Evolutionary conservation across 2,888 invertebrate genomes (phyloP).

Genomic region (Acholoe squamosa): DNA sequence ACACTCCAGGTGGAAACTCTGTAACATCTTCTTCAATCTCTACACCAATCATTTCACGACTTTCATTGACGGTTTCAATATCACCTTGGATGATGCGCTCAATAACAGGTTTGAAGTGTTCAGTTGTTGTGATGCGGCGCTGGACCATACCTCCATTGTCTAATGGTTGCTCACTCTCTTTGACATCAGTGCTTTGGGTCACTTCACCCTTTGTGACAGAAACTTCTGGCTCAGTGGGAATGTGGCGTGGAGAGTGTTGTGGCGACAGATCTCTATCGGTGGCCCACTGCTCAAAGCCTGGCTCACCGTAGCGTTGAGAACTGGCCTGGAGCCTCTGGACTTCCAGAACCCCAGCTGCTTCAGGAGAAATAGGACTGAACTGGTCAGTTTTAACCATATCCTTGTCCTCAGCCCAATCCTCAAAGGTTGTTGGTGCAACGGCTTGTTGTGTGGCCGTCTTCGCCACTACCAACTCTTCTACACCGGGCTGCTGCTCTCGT

Average conservation of each 20-base stretch:
- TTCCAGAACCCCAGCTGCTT: slow-evolving; percentile 40
- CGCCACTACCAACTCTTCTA: slow-evolving; percentile 50
- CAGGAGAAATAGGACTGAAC: slow-evolving; percentile 16
- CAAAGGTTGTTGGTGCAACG: slow-evolving; percentile 49
- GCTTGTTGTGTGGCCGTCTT: slow-evolving; percentile 38
- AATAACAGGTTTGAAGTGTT: slow-evolving; percentile 55
- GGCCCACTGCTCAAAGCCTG: slow-evolving; percentile 38
- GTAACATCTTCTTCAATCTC: slow-evolving; percentile 64
- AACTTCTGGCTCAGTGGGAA: slow-evolving; percentile 31
- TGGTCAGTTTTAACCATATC: slow-evolving; percentile 7
- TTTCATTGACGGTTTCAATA: slow-evolving; percentile 50
- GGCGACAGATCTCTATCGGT: slow-evolving; percentile 51
- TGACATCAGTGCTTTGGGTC: slow-evolving; percentile 38
- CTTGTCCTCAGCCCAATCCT: slow-evolving; percentile 57
- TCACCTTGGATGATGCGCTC: slow-evolving; percentile 51
- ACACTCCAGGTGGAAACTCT: slow-evolving; percentile 63
- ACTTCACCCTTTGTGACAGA: slow-evolving; percentile 48
- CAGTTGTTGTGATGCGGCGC: slow-evolving; percentile 48
- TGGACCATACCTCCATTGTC: slow-evolving; percentile 63
- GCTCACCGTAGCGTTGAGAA: neutral
- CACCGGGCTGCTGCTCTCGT: slow-evolving; percentile 28
- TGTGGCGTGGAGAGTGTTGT: neutral
- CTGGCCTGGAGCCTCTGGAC: slow-evolving; percentile 35
- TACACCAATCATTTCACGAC: slow-evolving; percentile 58
- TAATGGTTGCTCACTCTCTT: slow-evolving; percentile 61